phyloP scores from a whole-genome alignment of 2,113 vertebrate species.

The Echinops telfairi region DNA sequence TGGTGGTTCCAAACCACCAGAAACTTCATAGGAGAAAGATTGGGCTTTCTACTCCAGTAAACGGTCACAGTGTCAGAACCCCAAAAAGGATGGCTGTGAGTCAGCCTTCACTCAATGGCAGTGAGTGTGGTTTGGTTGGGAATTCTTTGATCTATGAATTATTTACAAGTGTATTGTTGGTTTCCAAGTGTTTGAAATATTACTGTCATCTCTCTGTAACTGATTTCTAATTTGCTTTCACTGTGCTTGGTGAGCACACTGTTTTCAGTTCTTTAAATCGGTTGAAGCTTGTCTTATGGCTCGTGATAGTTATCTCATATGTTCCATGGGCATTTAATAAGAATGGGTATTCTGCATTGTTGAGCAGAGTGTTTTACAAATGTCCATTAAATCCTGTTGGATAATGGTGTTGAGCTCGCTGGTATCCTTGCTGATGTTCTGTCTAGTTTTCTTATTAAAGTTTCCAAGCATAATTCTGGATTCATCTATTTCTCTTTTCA shows the following conservation, averaged over 20 bases:
- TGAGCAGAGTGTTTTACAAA: neutral
- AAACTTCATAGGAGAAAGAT: too few species aligned
- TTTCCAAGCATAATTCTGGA: too few species aligned
- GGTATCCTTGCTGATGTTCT: too few species aligned
- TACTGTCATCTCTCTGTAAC: neutral
- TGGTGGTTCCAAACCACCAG: too few species aligned
- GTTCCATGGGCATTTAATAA: neutral
- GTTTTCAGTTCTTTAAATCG: slow-evolving; percentile 16
- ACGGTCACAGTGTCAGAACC: too few species aligned
- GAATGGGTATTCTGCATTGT: neutral
- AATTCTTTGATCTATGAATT: neutral
- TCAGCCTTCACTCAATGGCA: too few species aligned
- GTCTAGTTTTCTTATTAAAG: too few species aligned
- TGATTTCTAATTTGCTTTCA: slow-evolving; percentile 1
- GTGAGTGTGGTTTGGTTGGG: neutral
- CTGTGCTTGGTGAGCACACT: neutral
- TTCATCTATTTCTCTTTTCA: too few species aligned
- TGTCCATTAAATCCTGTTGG: neutral
- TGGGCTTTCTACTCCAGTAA: too few species aligned
- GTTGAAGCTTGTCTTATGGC: neutral
- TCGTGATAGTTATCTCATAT: neutral
- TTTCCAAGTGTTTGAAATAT: neutral
- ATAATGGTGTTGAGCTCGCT: too few species aligned
- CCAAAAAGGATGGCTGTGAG: too few species aligned
- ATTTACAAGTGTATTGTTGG: neutral